A percentile compares a stretch with the other conserved stretches of the same genome.
Evolutionary conservation across 2,797 vertebrate genomes (phyloP).

Genomic region (Psittacula echo): DNA sequence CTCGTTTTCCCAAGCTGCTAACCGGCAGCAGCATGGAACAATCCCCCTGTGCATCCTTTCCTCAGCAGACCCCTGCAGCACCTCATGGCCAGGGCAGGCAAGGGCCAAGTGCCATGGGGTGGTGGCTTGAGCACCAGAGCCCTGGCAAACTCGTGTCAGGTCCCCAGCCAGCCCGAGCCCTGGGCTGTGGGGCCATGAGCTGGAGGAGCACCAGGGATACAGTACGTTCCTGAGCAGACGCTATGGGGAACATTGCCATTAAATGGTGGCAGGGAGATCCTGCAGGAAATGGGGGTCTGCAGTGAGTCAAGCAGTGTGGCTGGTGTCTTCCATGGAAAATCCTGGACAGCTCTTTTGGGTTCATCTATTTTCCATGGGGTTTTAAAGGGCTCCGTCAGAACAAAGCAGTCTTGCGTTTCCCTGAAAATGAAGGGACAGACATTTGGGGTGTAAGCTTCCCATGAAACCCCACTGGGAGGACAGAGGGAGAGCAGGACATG

Average conservation of each 20-base stretch:
- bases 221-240: fast-evolving
- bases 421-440: neutral
- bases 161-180: neutral
- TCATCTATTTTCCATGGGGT: fast-evolving
- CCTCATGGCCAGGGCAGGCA: neutral
- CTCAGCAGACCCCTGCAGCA: neutral
- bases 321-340: neutral
- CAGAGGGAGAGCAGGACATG: neutral
- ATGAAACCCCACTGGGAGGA: neutral
- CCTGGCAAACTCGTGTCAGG: neutral
- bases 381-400: neutral
- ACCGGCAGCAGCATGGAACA: neutral
- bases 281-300: neutral
- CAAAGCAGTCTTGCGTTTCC: neutral
- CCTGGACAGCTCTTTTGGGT: neutral
- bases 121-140: neutral
- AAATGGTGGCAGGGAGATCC: neutral
- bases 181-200: neutral
- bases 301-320: neutral
- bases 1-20: neutral
- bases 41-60: neutral
- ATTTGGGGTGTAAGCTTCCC: neutral
- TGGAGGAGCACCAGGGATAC: neutral
- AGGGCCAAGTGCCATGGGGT: neutral
- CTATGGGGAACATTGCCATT: neutral